Base-by-base conservation (phyloP, 2,888 invertebrate genomes). In the Podabrus alpinus region DNA sequence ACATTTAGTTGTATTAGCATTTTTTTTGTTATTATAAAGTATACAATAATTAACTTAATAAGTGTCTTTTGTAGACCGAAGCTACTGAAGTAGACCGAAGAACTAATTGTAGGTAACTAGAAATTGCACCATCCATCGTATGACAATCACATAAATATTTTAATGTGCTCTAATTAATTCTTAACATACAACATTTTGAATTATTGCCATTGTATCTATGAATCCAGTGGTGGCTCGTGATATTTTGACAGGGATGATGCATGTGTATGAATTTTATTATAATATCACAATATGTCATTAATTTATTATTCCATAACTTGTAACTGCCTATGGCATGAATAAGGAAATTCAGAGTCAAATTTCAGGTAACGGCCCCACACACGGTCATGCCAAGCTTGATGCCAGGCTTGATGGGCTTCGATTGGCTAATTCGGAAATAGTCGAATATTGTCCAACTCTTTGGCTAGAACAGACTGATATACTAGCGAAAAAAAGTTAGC, bases 151-250 rank as follows among this genome's bases (percentile, higher is more conserved):
- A 60, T 15, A n/a, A n/a, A 16, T 67, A 66, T 45, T 45, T 66
- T 71, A 71, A 24, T 67, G 17, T 25, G 71, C 66, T 67, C 71
- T 16, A 71, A 61, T 71, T 66, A 66, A n/a, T 67, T 66, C n/a
- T 25, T 24, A 61, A 59, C 66, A 10, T 45, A 5, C 7, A n/a
- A 2, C 45, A 45, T 45, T n/a, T 45, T 45, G 45, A 45, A 45
- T 45, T 45, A 45, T 45, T n/a, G 4, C 7, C n/a, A 45, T n/a
- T 45, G n/a, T 45, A 45, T 29, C n/a, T 45, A n/a, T 1, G 25
- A 45, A n/a, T 45, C n/a, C 45, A 45, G 13, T 45, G 1, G 45
- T 25, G 3, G n/a, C 45, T 45, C n/a, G 45, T 45, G n/a, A 1
- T 45, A 25, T 25, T 25, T 25, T 25, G 5, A 25, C 1, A 25